These are phyloP conservation scores for Lingula anatina DNA, from an alignment of 2,888 invertebrate species.

Conservation along the genomic window DNA sequence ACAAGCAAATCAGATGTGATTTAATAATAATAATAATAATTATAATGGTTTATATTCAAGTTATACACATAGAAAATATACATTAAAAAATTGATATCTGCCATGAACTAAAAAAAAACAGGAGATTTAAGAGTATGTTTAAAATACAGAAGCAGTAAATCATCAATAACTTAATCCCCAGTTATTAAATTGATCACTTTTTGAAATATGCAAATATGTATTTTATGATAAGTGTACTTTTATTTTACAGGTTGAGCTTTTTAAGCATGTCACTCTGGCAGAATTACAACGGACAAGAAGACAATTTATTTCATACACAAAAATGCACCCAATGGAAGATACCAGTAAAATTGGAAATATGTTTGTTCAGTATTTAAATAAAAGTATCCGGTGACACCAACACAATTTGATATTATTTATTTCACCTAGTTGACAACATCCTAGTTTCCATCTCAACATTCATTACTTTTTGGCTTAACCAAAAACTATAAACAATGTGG, in stretches of 20 bases:
- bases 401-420: too few relatives aligned
- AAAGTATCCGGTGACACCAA: constrained; percentile 42
- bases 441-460: too few relatives aligned
- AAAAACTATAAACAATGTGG: too few relatives aligned
- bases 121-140: too few relatives aligned
- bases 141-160: too few relatives aligned
- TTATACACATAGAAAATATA: too few relatives aligned
- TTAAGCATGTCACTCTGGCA: constrained; percentile 54
- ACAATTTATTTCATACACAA: constrained; percentile 85
- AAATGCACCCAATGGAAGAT: constrained; percentile 69
- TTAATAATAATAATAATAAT: too few relatives aligned
- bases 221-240: neutral
- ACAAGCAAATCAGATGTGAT: too few relatives aligned
- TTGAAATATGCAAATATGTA: neutral
- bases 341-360: constrained; percentile 69
- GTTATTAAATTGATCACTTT: neutral
- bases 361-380: constrained; percentile 86
- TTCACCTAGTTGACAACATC: too few relatives aligned
- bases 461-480: too few relatives aligned
- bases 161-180: neutral
- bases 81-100: too few relatives aligned
- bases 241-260: constrained; percentile 31
- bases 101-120: too few relatives aligned
- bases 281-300: constrained; percentile 72
- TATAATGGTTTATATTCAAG: neutral